phyloP scores from a whole-genome alignment of 1,140 invertebrate genomes.

The Bicyclus anynana region DNA sequence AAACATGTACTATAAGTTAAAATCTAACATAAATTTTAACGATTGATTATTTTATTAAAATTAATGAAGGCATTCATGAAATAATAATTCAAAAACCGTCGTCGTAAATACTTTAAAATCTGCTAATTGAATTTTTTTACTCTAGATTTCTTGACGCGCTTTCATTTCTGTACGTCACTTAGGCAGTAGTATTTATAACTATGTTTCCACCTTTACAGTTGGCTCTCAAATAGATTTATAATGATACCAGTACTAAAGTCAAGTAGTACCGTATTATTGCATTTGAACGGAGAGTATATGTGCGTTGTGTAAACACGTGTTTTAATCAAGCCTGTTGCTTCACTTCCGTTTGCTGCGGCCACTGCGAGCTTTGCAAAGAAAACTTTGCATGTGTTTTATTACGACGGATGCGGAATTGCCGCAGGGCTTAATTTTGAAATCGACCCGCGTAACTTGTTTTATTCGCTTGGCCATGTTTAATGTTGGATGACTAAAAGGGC shows the following conservation, averaged over 20 bases:
- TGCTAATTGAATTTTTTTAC: too few species aligned
- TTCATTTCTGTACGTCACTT: too few species aligned
- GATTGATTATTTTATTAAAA: too few species aligned
- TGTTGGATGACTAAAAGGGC: background rate
- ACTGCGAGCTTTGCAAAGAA: slow-evolving; percentile 68
- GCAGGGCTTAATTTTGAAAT: slow-evolving; percentile 66
- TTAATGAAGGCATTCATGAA: too few species aligned
- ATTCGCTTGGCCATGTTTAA: slow-evolving; percentile 41
- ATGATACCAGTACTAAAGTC: slow-evolving; percentile 27
- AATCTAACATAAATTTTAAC: too few species aligned
- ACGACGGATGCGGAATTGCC: slow-evolving; percentile 65
- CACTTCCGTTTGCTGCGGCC: slow-evolving; percentile 64
- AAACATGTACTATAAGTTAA: too few species aligned
- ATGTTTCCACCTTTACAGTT: too few species aligned
- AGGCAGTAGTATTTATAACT: too few species aligned
- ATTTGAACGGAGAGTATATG: slow-evolving; percentile 56
- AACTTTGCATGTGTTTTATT: slow-evolving; percentile 77
- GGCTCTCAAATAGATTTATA: slow-evolving; percentile 9
- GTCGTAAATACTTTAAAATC: too few species aligned
- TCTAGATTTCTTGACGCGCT: too few species aligned
- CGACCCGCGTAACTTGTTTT: slow-evolving; percentile 42
- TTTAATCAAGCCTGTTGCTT: slow-evolving; percentile 77
- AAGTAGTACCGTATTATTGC: slow-evolving; percentile 53
- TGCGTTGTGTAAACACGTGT: slow-evolving; percentile 75
- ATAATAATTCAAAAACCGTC: too few species aligned